These are phyloP conservation scores for Ecdyonurus torrentis DNA, from an alignment of 2,888 invertebrate genomes.

Conservation along the genomic window DNA sequence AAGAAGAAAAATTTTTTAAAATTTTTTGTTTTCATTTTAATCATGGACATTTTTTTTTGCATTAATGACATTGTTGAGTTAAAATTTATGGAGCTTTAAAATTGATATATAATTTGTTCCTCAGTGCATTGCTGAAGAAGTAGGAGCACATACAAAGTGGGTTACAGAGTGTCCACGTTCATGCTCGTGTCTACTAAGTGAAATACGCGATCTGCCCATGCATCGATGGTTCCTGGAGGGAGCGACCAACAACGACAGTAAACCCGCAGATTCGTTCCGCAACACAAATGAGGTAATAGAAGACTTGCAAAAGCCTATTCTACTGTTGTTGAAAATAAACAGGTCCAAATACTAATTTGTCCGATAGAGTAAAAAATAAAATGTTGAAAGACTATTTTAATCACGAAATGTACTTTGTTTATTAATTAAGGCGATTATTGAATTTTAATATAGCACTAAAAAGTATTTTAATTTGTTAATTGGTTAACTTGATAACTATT, in stretches of 20 bases:
- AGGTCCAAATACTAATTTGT: too few species aligned
- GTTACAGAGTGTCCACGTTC: conserved; percentile 29
- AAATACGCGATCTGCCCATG: conserved; percentile 32
- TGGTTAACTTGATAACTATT: too few species aligned
- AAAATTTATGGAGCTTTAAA: too few species aligned
- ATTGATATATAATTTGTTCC: too few species aligned
- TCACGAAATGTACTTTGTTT: too few species aligned
- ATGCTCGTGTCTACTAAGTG: conserved; percentile 36
- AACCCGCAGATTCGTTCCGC: conserved; percentile 4
- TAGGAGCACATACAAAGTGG: conserved; percentile 21
- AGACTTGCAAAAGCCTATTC: too few species aligned
- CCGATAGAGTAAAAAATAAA: too few species aligned
- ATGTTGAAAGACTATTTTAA: too few species aligned
- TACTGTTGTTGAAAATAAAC: too few species aligned
- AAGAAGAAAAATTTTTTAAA: not conserved
- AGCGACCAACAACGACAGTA: conserved; percentile 11
- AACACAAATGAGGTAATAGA: conserved; percentile 9
- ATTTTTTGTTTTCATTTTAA: not conserved
- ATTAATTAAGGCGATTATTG: too few species aligned
- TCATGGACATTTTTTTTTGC: not conserved
- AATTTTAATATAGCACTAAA: too few species aligned
- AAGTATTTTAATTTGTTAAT: too few species aligned
- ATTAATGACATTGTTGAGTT: not conserved
- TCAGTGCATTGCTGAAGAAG: conserved; percentile 9
- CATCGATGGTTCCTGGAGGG: conserved; percentile 27